These are phyloP conservation scores for Isichthys henryi DNA, from an alignment of 2,113 vertebrate genomes.

Conservation along the genomic window DNA sequence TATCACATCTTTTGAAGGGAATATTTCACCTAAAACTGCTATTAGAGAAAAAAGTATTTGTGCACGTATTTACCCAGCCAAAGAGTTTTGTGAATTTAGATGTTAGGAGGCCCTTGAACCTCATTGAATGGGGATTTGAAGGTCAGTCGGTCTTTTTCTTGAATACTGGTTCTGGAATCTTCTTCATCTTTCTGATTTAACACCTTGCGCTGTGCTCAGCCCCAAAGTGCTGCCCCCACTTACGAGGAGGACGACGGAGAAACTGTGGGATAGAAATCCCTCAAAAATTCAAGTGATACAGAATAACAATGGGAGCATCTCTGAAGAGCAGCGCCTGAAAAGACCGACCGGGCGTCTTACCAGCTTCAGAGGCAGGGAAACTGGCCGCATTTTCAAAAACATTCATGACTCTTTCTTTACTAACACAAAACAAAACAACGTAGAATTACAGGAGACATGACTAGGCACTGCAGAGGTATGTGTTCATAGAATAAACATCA, in stretches of 20 bases:
- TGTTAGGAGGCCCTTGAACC: not conserved
- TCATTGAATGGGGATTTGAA: not conserved
- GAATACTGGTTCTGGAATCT: not conserved
- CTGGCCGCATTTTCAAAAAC: not conserved
- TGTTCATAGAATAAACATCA: not conserved
- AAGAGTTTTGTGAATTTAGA: not conserved
- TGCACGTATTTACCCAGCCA: not conserved
- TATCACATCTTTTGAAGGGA: not conserved
- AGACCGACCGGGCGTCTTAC: not conserved
- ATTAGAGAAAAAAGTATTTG: not conserved
- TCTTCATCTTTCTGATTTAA: not conserved
- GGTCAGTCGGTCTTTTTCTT: not conserved
- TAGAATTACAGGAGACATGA: not conserved
- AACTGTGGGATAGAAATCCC: not conserved
- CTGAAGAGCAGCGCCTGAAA: not conserved
- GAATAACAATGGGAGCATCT: not conserved
- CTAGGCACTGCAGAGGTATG: not conserved
- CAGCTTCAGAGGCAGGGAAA: not conserved
- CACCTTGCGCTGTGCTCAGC: not conserved
- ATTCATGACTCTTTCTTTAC: not conserved
- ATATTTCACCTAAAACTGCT: not conserved
- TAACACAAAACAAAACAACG: not conserved
- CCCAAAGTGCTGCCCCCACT: not conserved
- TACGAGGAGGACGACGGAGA: not conserved
- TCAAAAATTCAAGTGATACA: not conserved